A percentile compares a stretch with the other conserved stretches of the same genome.
Conservation (phyloP, 2,113 vertebrate species). For the Brachyhypopomus gauderio region DNA sequence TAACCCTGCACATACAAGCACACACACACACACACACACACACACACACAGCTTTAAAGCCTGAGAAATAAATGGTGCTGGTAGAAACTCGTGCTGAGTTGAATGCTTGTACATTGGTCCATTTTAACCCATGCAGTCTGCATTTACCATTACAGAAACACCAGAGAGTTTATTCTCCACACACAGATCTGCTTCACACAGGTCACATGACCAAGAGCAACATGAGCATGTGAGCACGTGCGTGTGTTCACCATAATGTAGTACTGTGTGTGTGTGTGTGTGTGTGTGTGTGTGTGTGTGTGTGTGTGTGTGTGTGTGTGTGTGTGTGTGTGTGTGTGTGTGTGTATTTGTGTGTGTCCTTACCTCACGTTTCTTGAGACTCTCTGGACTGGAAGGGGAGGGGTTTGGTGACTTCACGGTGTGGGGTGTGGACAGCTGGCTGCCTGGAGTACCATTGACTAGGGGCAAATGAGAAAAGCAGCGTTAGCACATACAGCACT, state of each 20-base stretch:
- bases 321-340: constrained; percentile 26
- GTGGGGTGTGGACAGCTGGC: constrained; percentile 92
- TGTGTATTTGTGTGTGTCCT: constrained; percentile 61
- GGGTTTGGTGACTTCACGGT: constrained; percentile 94
- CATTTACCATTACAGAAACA: constrained; percentile 27
- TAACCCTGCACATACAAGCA: not conserved
- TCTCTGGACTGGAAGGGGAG: constrained; percentile 90
- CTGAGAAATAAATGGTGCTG: not conserved
- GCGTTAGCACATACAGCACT: not conserved
- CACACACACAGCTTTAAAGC: not conserved
- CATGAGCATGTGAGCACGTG: constrained; percentile 5
- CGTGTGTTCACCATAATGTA: no score
- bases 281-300: not conserved
- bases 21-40: not conserved
- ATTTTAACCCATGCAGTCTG: constrained; percentile 11
- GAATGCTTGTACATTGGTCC: constrained; percentile 67
- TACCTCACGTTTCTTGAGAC: constrained; percentile 91
- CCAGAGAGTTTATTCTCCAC: constrained; percentile 27
- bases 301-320: constrained; percentile 8
- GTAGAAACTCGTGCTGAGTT: constrained; percentile 62
- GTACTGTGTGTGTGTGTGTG: constrained; percentile 27
- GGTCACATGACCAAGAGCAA: constrained; percentile 36
- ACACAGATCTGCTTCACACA: constrained; percentile 18
- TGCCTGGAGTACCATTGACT: constrained; percentile 96
- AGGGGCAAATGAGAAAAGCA: constrained; percentile 49